phyloP scores from a whole-genome alignment of 2,113 vertebrate species.

The Prionailurus viverrinus region DNA sequence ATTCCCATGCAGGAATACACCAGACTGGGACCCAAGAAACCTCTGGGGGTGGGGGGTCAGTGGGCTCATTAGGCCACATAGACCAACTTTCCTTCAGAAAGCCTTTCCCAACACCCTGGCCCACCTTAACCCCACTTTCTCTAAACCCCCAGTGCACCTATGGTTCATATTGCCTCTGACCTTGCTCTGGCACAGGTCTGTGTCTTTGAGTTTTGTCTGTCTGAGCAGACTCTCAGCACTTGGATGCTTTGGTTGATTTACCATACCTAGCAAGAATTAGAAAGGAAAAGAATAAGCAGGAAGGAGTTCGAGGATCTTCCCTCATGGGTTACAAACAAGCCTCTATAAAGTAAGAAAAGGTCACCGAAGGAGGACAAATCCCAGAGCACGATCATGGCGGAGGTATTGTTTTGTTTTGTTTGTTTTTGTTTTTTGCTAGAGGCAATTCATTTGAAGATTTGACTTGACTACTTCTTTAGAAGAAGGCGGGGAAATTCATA shows the following conservation, averaged over 20 bases:
- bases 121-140: not conserved
- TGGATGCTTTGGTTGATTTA: not conserved
- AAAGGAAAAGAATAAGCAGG: not conserved
- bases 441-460: not conserved
- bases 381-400: not conserved
- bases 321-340: not conserved
- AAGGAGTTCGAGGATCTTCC: not conserved
- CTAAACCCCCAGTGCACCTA: fast-evolving
- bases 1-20: not conserved
- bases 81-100: not conserved
- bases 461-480: not conserved
- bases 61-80: not conserved
- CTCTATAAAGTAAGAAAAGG: not conserved
- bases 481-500: not conserved
- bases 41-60: no score
- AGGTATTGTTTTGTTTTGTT: not conserved
- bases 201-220: not conserved
- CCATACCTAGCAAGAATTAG: not conserved
- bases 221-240: not conserved
- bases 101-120: not conserved
- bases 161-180: fast-evolving
- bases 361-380: not conserved
- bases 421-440: not conserved
- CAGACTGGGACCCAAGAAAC: not conserved
- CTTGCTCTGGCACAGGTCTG: not conserved